These are phyloP conservation scores for Hyposoter didymator DNA, from an alignment of 2,888 invertebrate genomes.

Conservation along the genomic window DNA sequence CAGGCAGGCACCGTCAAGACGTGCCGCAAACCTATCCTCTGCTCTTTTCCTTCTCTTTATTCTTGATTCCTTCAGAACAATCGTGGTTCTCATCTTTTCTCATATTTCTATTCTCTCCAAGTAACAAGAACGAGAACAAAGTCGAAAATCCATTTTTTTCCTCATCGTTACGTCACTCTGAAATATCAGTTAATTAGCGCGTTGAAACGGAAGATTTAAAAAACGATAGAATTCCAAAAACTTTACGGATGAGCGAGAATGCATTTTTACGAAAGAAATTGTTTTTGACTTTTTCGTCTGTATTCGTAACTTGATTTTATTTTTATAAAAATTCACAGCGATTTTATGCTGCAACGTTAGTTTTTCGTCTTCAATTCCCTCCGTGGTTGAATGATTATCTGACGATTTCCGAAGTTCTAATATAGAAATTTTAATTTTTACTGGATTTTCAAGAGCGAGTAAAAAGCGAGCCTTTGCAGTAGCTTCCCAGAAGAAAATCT, in stretches of 20 bases:
- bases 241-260: neutral
- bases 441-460: neutral
- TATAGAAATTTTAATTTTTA: neutral
- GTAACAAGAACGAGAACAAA: neutral
- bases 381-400: neutral
- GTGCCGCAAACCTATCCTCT: constrained; percentile 70
- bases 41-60: constrained; percentile 52
- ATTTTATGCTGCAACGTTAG: too few relatives aligned
- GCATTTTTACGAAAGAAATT: too few relatives aligned
- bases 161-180: neutral
- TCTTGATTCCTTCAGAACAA: constrained; percentile 2
- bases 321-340: neutral
- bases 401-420: neutral
- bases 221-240: neutral
- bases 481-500: neutral
- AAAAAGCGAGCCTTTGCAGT: neutral
- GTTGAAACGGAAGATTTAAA: neutral
- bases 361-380: too few relatives aligned
- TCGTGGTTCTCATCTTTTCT: constrained; percentile 57
- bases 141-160: neutral
- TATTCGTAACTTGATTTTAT: too few relatives aligned
- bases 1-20: constrained; percentile 67
- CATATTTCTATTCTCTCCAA: neutral
- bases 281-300: too few relatives aligned
- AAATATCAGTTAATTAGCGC: neutral